These are phyloP conservation scores for Pristionchus fissidentatus DNA, from an alignment of 2,888 invertebrate genomes.

Conservation along the genomic window DNA sequence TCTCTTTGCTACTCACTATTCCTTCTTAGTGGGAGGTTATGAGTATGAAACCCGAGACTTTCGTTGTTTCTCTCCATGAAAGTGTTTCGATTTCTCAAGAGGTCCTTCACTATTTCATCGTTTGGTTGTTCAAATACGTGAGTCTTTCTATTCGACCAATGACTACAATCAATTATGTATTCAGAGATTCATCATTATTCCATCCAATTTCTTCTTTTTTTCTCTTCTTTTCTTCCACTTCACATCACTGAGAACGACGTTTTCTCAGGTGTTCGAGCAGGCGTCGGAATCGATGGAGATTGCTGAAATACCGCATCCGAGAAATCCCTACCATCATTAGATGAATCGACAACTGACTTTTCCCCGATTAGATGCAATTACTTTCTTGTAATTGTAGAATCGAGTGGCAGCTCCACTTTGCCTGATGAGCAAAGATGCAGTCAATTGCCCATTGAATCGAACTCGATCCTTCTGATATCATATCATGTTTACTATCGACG, in stretches of 20 bases:
- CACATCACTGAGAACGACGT: background rate
- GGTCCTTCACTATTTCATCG: too few species aligned
- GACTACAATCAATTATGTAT: too few species aligned
- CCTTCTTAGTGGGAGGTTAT: too few species aligned
- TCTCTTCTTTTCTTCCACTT: too few species aligned
- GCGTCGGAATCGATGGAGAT: constrained; percentile 14
- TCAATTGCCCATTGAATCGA: constrained; percentile 22
- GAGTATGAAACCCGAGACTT: too few species aligned
- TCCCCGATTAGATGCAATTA: constrained; percentile 17
- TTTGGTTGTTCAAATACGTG: too few species aligned
- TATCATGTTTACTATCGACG: background rate
- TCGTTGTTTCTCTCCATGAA: too few species aligned
- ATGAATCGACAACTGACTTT: background rate
- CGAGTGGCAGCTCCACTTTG: constrained; percentile 25
- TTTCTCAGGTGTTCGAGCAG: constrained; percentile 16
- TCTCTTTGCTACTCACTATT: too few species aligned
- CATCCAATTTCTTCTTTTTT: too few species aligned
- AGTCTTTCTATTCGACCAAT: too few species aligned
- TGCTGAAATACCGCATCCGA: background rate
- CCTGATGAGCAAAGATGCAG: background rate
- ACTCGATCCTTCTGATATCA: background rate
- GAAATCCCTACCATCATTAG: background rate
- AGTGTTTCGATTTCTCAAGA: too few species aligned
- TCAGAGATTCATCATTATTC: too few species aligned
- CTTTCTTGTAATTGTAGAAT: constrained; percentile 2